A percentile compares a stretch with the other conserved stretches of the same genome.
These are phyloP conservation scores for Acanthopleura granulata DNA, from an alignment of 2,888 invertebrate genomes.

Conservation along the genomic window DNA sequence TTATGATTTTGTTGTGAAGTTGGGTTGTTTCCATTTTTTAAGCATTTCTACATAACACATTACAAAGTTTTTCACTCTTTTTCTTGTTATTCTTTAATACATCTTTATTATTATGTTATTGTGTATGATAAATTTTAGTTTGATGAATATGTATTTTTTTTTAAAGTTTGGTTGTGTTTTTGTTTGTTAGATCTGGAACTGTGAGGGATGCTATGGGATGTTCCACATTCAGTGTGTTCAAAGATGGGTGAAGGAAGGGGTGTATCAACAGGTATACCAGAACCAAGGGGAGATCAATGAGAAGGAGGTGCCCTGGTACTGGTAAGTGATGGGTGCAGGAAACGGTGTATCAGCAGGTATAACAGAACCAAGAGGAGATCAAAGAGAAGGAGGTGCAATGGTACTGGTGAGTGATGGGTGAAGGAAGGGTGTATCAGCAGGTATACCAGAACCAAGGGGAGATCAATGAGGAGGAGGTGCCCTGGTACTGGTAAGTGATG, in stretches of 20 bases:
- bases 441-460: constrained; percentile 45
- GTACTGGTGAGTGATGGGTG: constrained; percentile 78
- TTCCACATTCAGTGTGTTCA: constrained; percentile 91
- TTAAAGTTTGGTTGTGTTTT: neutral
- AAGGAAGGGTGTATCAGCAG: constrained; percentile 78
- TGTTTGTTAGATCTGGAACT: constrained; percentile 84
- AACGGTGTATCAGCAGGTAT: constrained; percentile 70
- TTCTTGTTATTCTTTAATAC: neutral
- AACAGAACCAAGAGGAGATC: constrained; percentile 43
- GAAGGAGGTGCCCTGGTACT: constrained; percentile 64
- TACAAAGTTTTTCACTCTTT: neutral
- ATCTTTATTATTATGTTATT: neutral
- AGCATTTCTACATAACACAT: no score
- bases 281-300: constrained; percentile 45
- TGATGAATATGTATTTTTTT: neutral
- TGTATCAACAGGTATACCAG: constrained; percentile 60
- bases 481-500: constrained; percentile 74
- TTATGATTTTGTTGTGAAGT: no score
- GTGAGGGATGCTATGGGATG: constrained; percentile 84
- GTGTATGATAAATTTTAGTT: neutral
- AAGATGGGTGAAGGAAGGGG: constrained; percentile 91
- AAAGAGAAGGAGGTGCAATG: constrained; percentile 58
- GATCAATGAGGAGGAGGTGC: constrained; percentile 48
- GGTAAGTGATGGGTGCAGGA: constrained; percentile 84
- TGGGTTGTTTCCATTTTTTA: no score